A percentile compares a stretch with the other conserved stretches of the same genome.
Conservation (phyloP, 2,113 vertebrate genomes). For the Rhinolophus ferrumequinum region DNA sequence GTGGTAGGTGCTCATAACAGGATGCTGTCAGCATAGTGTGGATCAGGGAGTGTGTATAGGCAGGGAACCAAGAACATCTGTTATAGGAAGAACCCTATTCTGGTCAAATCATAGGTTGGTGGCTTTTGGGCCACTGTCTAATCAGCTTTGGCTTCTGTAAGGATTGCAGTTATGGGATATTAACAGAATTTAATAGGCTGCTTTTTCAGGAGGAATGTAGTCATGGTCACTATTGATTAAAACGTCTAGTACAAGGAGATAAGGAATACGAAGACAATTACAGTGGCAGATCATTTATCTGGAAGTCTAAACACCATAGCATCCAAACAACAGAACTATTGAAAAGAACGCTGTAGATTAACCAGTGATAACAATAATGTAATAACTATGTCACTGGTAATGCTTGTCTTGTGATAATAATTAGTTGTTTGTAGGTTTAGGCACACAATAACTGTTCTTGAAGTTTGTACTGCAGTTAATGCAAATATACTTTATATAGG, state of each 20-base stretch:
- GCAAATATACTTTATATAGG: background rate
- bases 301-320: background rate
- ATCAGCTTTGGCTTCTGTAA: background rate
- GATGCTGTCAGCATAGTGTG: background rate
- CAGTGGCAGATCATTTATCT: background rate
- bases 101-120: background rate
- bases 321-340: background rate
- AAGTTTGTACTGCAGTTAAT: background rate
- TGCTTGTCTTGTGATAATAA: background rate
- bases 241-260: background rate
- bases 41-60: background rate
- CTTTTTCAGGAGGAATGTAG: slow-evolving; percentile 1
- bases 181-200: background rate
- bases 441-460: background rate
- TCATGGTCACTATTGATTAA: background rate
- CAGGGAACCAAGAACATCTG: background rate
- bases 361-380: background rate
- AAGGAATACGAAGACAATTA: slow-evolving; percentile 30
- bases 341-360: background rate
- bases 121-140: background rate
- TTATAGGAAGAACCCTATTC: background rate
- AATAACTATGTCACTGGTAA: background rate
- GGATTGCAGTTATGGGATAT: background rate
- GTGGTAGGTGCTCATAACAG: background rate
- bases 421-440: background rate